phyloP scores from a whole-genome alignment of 2,888 invertebrate genomes.

The Aphodius granarius region DNA sequence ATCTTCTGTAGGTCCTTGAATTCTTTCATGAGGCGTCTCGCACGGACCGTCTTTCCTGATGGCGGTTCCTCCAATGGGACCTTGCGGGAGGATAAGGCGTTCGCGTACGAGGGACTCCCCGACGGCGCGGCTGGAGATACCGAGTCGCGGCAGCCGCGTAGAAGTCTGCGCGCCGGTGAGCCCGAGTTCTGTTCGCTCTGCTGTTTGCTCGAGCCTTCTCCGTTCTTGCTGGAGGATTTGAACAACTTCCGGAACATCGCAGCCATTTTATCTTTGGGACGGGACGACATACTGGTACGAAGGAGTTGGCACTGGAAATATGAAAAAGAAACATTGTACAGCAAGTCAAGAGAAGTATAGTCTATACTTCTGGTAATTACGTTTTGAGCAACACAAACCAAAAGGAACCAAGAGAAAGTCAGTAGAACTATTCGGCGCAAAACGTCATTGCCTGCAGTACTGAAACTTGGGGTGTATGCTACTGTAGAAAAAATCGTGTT shows the following conservation, averaged over 20 bases:
- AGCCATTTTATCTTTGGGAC: slow-evolving; percentile 80
- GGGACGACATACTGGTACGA: slow-evolving; percentile 65
- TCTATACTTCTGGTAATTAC: too few relatives aligned
- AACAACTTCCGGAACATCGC: slow-evolving; percentile 79
- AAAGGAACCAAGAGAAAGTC: too few relatives aligned
- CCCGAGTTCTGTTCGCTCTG: slow-evolving; percentile 51
- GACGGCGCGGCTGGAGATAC: slow-evolving; percentile 53
- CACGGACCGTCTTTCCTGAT: slow-evolving; percentile 68
- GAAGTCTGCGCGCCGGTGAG: slow-evolving; percentile 49
- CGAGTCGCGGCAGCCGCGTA: slow-evolving; percentile 49
- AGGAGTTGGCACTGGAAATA: slow-evolving; percentile 1
- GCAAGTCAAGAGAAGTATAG: neutral
- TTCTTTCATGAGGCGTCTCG: slow-evolving; percentile 84
- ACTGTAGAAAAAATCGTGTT: too few relatives aligned
- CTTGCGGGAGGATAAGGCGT: slow-evolving; percentile 40
- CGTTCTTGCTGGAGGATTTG: slow-evolving; percentile 70
- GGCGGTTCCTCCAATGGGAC: slow-evolving; percentile 46
- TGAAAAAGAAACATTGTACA: slow-evolving; percentile 4
- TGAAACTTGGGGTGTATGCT: too few relatives aligned
- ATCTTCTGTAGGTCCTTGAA: slow-evolving; percentile 72
- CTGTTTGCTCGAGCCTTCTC: slow-evolving; percentile 59
- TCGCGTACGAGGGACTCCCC: slow-evolving; percentile 56
- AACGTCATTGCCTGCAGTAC: too few relatives aligned
- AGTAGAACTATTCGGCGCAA: too few relatives aligned
- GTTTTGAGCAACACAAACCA: too few relatives aligned